Conservation (phyloP, 2,888 invertebrate species). For the Acleris laterana region DNA sequence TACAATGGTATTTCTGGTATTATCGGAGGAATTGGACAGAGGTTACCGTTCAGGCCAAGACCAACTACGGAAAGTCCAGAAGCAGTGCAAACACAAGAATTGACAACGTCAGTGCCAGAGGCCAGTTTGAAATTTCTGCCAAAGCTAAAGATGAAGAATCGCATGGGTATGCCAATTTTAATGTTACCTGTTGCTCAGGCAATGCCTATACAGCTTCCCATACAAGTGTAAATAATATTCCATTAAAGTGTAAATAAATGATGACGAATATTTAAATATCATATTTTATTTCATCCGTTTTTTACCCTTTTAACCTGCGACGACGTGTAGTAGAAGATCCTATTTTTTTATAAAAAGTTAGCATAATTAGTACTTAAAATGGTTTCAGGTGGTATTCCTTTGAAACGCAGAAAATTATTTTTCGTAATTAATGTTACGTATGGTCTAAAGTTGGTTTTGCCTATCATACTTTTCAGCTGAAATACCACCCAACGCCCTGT, state of each 20-base stretch:
- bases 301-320: neutral
- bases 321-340: no score
- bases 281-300: no score
- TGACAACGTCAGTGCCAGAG: slow-evolving; percentile 35
- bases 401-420: no score
- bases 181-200: slow-evolving; percentile 54
- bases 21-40: slow-evolving; percentile 64
- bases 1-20: slow-evolving; percentile 60
- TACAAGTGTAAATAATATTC: slow-evolving; percentile 41
- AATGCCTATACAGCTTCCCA: slow-evolving; percentile 40
- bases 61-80: slow-evolving; percentile 36
- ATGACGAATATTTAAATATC: neutral
- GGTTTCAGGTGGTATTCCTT: no score
- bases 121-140: slow-evolving; percentile 51
- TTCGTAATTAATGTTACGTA: no score
- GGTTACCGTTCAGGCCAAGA: slow-evolving; percentile 57
- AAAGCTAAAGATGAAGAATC: slow-evolving; percentile 45
- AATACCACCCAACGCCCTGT: no score
- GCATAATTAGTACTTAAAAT: no score
- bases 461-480: no score
- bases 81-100: slow-evolving; percentile 18
- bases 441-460: no score
- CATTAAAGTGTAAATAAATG: neutral
- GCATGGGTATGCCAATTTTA: slow-evolving; percentile 51
- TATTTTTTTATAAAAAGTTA: no score